Base-by-base conservation (phyloP, 2,888 invertebrate species). In the Agrochola lota region DNA sequence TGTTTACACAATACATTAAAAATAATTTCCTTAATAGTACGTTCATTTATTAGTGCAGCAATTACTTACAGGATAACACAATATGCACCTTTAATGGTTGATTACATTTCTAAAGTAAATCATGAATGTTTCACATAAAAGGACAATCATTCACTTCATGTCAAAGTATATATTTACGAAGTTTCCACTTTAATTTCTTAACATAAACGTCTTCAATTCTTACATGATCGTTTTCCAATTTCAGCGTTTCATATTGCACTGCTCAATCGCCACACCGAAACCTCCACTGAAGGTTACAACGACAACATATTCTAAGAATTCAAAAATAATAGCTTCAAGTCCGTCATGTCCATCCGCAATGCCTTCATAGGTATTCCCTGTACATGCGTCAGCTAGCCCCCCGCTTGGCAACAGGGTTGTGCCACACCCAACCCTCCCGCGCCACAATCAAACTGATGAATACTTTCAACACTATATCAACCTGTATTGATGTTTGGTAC, bases 401-500 rank as follows among this genome's bases (percentile, higher is more conserved):
- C 92, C 68, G 92, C 94, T 87, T 94, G 90, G 95, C 94, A 95
- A 95, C 95, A 94, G 92, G 87, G 91, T 91, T 93, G 94, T 92
- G 92, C 91, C 92, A 91, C 83, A 86, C 87, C 90, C 93, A 90
- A 91, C 91, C 89, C 91, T 91, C 87, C 87, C 89, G 89, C 88
- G 84, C 91, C 93, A 95, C 95, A 95, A 94, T 94, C 95, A 92
- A 91, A 93, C 94, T 93, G 94, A 95, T 95, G 95, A 95, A 95
- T 95, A 95, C 94, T 93, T 94, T 92, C 93, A 91, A 93, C 93
- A 92, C 91, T 90, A 91, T 85, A 89, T 87, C 85, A 83, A 87
- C 80, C 80, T 83, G 87, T 85, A 81, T 80, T 78, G 80, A 86
- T 83, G 86, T 85, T 88, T 88, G 71, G 49, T 76, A 84, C 84